phyloP scores from a whole-genome alignment of 2,888 invertebrate species.

The Caenorhabditis wallacei region DNA sequence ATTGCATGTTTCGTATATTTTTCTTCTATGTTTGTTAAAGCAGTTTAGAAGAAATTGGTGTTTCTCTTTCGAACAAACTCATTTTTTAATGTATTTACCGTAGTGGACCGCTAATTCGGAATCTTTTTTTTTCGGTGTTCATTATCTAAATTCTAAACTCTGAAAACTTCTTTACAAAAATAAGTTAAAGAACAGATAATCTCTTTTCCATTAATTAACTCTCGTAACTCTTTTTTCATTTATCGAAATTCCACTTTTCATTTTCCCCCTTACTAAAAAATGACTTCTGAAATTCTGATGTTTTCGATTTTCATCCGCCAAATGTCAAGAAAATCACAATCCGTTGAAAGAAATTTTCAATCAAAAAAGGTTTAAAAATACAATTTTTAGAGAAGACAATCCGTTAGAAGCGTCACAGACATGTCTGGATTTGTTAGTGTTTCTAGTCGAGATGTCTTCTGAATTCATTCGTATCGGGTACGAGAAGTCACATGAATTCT shows the following conservation, averaged over 20 bases:
- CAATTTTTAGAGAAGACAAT: conserved; percentile 4
- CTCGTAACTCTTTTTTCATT: not conserved
- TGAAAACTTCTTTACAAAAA: too few species aligned
- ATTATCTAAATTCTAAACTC: too few species aligned
- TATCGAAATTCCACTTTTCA: not conserved
- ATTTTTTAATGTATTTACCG: too few species aligned
- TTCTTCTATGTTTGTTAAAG: too few species aligned
- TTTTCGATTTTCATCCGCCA: not conserved
- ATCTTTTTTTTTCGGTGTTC: too few species aligned
- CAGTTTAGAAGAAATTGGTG: too few species aligned
- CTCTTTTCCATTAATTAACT: too few species aligned
- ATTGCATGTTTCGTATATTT: too few species aligned
- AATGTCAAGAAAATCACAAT: not conserved
- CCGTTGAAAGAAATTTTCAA: not conserved
- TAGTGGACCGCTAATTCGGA: too few species aligned
- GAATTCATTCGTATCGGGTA: not conserved
- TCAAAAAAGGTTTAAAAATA: not conserved
- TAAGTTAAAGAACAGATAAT: too few species aligned
- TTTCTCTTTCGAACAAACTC: too few species aligned
- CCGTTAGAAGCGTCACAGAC: not conserved
- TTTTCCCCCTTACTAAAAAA: not conserved
- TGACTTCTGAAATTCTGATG: not conserved
- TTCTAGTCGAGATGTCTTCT: not conserved
- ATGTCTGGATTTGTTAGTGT: not conserved
- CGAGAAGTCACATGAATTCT: not conserved